Conservation (phyloP, 2,113 vertebrate species). For the Gambusia holbrooki region DNA sequence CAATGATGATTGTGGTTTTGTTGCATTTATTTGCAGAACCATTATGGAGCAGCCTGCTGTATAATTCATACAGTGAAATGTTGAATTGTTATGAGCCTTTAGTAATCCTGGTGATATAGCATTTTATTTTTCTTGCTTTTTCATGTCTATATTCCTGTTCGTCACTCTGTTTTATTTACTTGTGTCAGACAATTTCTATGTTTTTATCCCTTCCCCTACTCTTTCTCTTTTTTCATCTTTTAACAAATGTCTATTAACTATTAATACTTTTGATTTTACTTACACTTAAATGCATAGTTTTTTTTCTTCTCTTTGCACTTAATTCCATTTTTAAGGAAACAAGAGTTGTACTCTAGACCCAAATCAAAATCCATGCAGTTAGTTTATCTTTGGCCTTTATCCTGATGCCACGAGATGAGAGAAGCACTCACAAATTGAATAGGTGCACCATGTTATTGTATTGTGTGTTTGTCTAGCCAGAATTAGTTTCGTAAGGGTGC, state of each 20-base stretch:
- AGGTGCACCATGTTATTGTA: constrained; percentile 28
- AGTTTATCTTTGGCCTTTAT: constrained; percentile 72
- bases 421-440: constrained; percentile 60
- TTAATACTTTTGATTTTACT: not conserved
- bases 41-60: constrained; percentile 41
- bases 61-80: constrained; percentile 51
- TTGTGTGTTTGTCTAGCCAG: constrained; percentile 24
- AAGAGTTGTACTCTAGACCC: constrained; percentile 65
- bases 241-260: not conserved
- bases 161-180: constrained; percentile 10
- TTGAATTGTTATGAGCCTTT: constrained; percentile 38
- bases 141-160: not conserved
- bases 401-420: constrained; percentile 65
- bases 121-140: not conserved
- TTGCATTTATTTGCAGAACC: constrained; percentile 50
- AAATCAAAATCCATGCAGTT: constrained; percentile 73
- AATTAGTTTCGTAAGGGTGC: constrained; percentile 17
- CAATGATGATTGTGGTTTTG: constrained; percentile 39
- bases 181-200: not conserved
- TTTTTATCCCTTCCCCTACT: constrained; percentile 1
- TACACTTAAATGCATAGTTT: constrained; percentile 12
- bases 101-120: constrained; percentile 12
- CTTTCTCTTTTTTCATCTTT: not conserved
- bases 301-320: constrained; percentile 13
- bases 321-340: constrained; percentile 43